Percentiles rank a stretch among this genome's conserved stretches.
Conservation (phyloP, 64 coral and sea anemone species). For the Porites lutea region DNA sequence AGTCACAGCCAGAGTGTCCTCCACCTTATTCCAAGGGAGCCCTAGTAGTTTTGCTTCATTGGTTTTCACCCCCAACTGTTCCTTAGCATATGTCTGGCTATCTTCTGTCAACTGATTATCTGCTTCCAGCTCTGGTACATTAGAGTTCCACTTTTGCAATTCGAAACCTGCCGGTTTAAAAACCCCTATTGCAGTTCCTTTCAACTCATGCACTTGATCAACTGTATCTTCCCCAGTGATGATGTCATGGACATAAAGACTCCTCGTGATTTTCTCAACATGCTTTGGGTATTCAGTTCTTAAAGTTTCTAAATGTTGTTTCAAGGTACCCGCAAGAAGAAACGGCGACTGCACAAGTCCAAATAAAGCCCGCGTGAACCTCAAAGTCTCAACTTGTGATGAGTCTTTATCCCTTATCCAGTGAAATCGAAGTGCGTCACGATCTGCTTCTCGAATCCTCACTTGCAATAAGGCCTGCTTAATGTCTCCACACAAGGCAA, state of each 20-base stretch:
- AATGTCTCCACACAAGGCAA: too few species aligned
- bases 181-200: too few species aligned
- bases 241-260: constrained; percentile 55
- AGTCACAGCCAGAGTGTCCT: constrained; percentile 44
- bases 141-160: too few species aligned
- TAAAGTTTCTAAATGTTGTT: not conserved
- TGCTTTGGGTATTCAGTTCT: constrained; percentile 25
- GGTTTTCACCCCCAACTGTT: constrained; percentile 61
- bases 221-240: constrained; percentile 12
- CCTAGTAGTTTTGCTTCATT: too few species aligned
- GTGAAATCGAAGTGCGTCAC: constrained; percentile 19
- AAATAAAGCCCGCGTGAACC: constrained; percentile 53
- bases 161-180: too few species aligned
- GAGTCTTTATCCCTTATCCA: constrained; percentile 33
- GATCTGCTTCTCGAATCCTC: not conserved
- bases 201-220: constrained; percentile 39
- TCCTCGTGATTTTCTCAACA: constrained; percentile 49
- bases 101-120: too few species aligned
- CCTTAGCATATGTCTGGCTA: constrained; percentile 52
- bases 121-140: too few species aligned
- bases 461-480: too few species aligned
- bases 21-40: constrained; percentile 46
- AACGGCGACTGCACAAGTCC: constrained; percentile 46
- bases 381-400: constrained; percentile 2
- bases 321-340: constrained; percentile 37